Evolutionary conservation across 2,113 vertebrate genomes (phyloP), one percentile per base, ranked within the genome.

Genomic region (Pampusana beccarii): DNA sequence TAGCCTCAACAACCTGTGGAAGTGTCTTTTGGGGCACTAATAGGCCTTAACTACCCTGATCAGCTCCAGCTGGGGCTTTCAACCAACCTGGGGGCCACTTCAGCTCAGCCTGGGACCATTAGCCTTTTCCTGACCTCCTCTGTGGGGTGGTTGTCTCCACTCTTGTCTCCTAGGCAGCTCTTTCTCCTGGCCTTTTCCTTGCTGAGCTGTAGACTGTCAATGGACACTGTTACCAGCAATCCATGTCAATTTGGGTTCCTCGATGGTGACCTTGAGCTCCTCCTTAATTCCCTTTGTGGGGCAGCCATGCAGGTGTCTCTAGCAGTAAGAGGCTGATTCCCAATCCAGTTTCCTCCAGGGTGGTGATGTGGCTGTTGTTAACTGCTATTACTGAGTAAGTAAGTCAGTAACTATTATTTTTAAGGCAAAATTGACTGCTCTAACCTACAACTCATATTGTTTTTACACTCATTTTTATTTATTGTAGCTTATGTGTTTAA

Each of bases 221-320:
- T 5, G 14, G 13, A 15, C 13, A 33, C 20, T 5, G 1, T 36
- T 34, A 18, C 17, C 9, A 34, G n/a, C 8, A 46, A 46, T 46
- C 18, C 18, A 10, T 46, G 18, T 13, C 11, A 6, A 10, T 61
- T 4, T 50, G 5, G 60, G 21, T 25, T 21, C 53, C 26, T 46
- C 0, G 0, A 4, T 13, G 28, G 65, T 64, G 42, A 60, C 7
- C 5, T 62, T 54, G 1, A 2, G 14, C 11, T 81, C 23, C 51
- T 81, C 23, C 33, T 74, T 38, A 24, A 42, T 33, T 2, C 4
- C 10, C 20, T 54, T 40, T 54, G 9, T 31, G 60, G 19, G 28
- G 29, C 21, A 51, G 24, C 17, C 3, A 2, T 16, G 15, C 14
- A 9, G 0, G 0, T 16, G 11, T 29, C 10, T 38, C 51, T n/a